Conservation (phyloP, 2,797 vertebrate genomes). For the Scleropages formosus region DNA sequence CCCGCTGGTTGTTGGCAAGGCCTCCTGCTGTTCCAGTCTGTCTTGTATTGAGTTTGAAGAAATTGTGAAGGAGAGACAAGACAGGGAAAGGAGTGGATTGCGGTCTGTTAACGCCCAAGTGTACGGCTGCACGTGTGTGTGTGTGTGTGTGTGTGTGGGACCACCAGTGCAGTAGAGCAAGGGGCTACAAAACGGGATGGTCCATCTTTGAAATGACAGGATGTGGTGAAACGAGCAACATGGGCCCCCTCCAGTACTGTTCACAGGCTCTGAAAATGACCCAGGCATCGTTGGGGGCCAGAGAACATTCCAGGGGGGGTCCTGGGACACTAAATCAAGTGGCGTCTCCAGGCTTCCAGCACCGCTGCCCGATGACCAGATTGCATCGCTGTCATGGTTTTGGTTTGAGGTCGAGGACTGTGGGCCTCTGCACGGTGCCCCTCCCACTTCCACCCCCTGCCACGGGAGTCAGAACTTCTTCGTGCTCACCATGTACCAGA, state of each 20-base stretch:
- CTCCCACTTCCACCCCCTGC: constrained; percentile 51
- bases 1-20: too few species aligned
- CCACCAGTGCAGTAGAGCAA: not conserved
- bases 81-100: not conserved
- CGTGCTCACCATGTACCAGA: constrained; percentile 49
- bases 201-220: constrained; percentile 46
- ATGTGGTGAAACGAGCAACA: constrained; percentile 7
- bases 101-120: too few species aligned
- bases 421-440: constrained; percentile 55
- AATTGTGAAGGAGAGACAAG: too few species aligned
- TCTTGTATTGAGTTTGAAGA: too few species aligned
- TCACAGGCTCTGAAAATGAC: constrained; percentile 51
- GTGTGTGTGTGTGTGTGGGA: not conserved
- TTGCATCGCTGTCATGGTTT: constrained; percentile 43
- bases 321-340: constrained; percentile 52
- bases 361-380: constrained; percentile 14
- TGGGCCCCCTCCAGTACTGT: constrained; percentile 60
- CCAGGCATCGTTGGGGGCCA: constrained; percentile 54
- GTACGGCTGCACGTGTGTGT: not conserved
- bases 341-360: constrained; percentile 21
- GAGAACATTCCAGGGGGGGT: constrained; percentile 49
- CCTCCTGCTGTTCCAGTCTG: too few species aligned
- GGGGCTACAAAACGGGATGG: not conserved
- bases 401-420: constrained; percentile 58
- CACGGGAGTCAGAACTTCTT: constrained; percentile 21